Evolutionary conservation across 2,888 invertebrate species (phyloP), one percentile per base, ranked within the genome.

Genomic region (Bedellia somnulentella): DNA sequence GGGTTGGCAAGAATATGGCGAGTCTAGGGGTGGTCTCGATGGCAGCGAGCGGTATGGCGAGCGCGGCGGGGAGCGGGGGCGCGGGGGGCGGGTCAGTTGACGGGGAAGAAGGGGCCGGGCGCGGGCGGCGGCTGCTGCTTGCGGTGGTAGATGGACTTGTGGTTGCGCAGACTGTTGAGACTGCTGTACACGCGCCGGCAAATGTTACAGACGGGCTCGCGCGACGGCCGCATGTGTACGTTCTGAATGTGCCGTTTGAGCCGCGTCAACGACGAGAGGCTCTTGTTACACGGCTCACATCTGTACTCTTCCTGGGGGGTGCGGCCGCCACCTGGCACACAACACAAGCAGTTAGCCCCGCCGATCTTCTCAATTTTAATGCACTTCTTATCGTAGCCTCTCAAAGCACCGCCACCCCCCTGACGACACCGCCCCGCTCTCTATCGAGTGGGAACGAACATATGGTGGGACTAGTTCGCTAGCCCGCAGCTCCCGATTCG

Each of bases 161-260:
- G 91, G 80, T 91, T 91, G 68, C 91, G 82, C 56, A 91, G 82
- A 63, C 89, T 90, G 81, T 91, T 91, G 56, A 91, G 81, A 61
- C 90, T 91, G 81, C 90, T 89, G 81, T 91, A 92, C 49, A 90
- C 90, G 61, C 91, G 86, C 73, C 90, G 89, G 81, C 91, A 92
- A 64, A 91, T 89, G 80, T 89, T 90, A 82, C 91, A 92, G 62
- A 90, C 89, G 45, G 90, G 90, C 78, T 89, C 89, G 79, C 90
- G 84, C 64, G 89, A 88, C 52, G 90, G 90, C 56, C 89, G 82
- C 86, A 89, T 89, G 80, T 91, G 91, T 54, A 90, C 90, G 79
- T 91, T 90, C 81, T 90, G 90, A 79, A 89, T 90, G 80, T 91
- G 91, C 56, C 90, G 85, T 82, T 89, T 90, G 79, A 90, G 85